These are phyloP conservation scores for Drosophila watanabei DNA, from an alignment of 1,140 invertebrate genomes.

Conservation along the genomic window DNA sequence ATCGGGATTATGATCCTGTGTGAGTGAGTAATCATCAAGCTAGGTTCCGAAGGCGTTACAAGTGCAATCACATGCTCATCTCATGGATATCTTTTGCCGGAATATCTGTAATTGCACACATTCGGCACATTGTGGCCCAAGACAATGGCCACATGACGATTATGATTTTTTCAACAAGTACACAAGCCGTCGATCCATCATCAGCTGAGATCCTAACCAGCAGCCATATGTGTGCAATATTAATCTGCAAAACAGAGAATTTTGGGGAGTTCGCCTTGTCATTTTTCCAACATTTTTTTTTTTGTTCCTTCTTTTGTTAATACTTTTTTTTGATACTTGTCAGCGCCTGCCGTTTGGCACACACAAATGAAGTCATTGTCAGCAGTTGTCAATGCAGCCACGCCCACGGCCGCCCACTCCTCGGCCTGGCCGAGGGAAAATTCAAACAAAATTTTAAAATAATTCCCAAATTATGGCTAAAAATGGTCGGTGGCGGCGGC, in stretches of 20 bases:
- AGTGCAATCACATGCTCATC: slow-evolving; percentile 55
- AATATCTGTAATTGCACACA: slow-evolving; percentile 53
- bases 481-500: slow-evolving; percentile 54
- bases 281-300: slow-evolving; percentile 19
- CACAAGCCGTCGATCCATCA: slow-evolving; percentile 65
- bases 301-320: slow-evolving; percentile 20
- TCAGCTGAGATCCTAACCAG: slow-evolving; percentile 29
- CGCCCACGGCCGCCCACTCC: slow-evolving; percentile 42
- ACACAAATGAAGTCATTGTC: slow-evolving; percentile 79
- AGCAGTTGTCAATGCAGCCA: slow-evolving; percentile 78
- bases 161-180: slow-evolving; percentile 60
- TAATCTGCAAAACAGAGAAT: slow-evolving; percentile 62
- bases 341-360: slow-evolving; percentile 41
- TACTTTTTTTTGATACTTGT: slow-evolving; percentile 33
- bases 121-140: slow-evolving; percentile 38
- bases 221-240: slow-evolving; percentile 75
- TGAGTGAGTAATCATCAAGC: slow-evolving; percentile 15
- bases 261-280: slow-evolving; percentile 38
- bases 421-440: slow-evolving; percentile 36
- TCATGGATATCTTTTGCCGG: slow-evolving; percentile 47
- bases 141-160: slow-evolving; percentile 43
- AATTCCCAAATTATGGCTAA: slow-evolving; percentile 80
- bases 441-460: slow-evolving; percentile 68
- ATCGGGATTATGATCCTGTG: slow-evolving; percentile 7
- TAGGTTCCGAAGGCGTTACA: slow-evolving; percentile 29